A percentile compares a stretch with the other conserved stretches of the same genome.
phyloP scores from a whole-genome alignment of 2,888 invertebrate species.

The Calameuta idolon region DNA sequence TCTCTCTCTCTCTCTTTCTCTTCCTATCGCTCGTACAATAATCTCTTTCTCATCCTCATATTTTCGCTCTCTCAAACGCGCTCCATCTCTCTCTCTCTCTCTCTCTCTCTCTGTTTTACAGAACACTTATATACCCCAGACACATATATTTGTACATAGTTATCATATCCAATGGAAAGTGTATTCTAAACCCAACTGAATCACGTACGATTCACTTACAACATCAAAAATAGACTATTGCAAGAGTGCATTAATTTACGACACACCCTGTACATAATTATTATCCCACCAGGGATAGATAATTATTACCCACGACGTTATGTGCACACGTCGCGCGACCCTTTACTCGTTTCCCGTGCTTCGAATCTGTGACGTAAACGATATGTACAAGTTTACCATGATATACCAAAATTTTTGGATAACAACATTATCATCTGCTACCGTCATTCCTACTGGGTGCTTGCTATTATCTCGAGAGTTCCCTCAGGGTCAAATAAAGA shows the following conservation, averaged over 20 bases:
- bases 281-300: constrained; percentile 44
- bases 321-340: neutral
- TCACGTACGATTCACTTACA: constrained; percentile 60
- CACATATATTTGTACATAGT: constrained; percentile 62
- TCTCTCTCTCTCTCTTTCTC: constrained; percentile 19
- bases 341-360: constrained; percentile 1
- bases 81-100: constrained; percentile 31
- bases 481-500: neutral
- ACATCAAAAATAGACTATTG: constrained; percentile 66
- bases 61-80: constrained; percentile 23
- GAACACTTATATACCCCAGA: constrained; percentile 56
- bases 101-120: constrained; percentile 45
- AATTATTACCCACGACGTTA: neutral
- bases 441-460: neutral
- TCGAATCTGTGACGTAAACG: constrained; percentile 48
- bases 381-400: constrained; percentile 46
- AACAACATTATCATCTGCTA: neutral
- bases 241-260: constrained; percentile 58
- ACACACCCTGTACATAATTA: constrained; percentile 53
- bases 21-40: constrained; percentile 4
- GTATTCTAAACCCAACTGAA: constrained; percentile 55
- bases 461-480: neutral
- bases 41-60: constrained; percentile 20
- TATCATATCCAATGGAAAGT: constrained; percentile 61
- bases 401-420: neutral